These are phyloP conservation scores for Ictidomys tridecemlineatus DNA, from an alignment of 2,113 vertebrate genomes.

Conservation along the genomic window DNA sequence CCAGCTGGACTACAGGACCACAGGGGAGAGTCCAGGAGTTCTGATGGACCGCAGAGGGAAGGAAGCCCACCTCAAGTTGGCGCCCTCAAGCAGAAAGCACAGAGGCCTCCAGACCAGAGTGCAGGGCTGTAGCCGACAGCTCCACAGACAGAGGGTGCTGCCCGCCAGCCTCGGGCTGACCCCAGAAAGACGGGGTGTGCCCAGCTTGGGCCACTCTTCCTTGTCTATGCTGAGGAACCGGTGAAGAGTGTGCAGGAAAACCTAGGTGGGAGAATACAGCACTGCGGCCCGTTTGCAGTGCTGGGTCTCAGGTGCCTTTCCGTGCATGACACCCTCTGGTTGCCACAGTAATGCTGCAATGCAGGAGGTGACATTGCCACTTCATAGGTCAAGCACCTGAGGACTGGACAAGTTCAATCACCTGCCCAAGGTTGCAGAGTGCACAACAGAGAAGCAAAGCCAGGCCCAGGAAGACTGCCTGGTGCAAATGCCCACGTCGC, in stretches of 20 bases:
- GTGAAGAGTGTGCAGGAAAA: background rate
- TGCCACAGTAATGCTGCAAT: fast-evolving
- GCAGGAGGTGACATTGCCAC: background rate
- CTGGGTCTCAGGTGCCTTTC: too few relatives aligned
- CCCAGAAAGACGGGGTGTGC: background rate
- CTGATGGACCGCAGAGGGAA: fast-evolving
- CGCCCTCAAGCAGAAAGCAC: background rate
- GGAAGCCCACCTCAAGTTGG: background rate
- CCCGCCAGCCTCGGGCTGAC: too few relatives aligned
- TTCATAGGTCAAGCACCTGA: background rate
- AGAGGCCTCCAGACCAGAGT: background rate
- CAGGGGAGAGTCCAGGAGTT: background rate
- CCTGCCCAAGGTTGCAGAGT: background rate
- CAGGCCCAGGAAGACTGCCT: fast-evolving
- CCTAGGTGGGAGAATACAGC: background rate
- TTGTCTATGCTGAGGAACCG: background rate
- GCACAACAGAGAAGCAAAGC: background rate
- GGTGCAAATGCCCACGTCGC: fast-evolving
- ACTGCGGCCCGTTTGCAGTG: too few relatives aligned
- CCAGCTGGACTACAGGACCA: background rate
- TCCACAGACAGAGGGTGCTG: background rate
- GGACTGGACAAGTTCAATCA: background rate
- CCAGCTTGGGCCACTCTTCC: background rate
- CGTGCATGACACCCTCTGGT: too few relatives aligned
- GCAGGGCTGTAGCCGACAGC: too few relatives aligned